Percentiles rank a stretch among this genome's conserved stretches.
Conservation (phyloP, 2,797 vertebrate species). For the Eleutherodactylus coqui region DNA sequence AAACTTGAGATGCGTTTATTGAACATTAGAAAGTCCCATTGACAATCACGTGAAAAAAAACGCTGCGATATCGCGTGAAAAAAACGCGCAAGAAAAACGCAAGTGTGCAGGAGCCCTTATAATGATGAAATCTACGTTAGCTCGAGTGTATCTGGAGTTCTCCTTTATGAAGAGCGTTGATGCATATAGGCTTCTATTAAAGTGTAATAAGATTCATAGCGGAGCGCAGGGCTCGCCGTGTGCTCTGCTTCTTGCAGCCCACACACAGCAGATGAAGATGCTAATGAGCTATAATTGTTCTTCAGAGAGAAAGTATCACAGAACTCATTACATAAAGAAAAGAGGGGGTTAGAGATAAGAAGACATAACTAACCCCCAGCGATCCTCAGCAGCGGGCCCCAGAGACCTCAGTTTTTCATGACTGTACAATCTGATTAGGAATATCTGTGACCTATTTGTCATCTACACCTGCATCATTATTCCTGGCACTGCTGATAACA, state of each 20-base stretch:
- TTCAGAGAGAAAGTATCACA: conserved; percentile 35
- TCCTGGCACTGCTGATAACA: background rate
- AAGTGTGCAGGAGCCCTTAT: no score
- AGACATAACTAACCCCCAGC: conserved; percentile 8
- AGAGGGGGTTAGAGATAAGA: background rate
- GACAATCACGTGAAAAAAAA: no score
- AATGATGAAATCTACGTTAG: background rate
- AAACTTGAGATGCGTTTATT: no score
- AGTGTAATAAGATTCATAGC: background rate
- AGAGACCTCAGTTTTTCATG: background rate
- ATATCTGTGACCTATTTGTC: conserved; percentile 1
- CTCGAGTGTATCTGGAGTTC: background rate
- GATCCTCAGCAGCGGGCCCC: background rate
- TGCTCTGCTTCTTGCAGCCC: conserved; percentile 42
- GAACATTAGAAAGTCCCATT: no score
- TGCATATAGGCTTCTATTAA: background rate
- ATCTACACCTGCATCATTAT: background rate
- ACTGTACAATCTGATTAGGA: background rate
- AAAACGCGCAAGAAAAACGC: no score
- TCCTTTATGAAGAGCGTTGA: background rate
- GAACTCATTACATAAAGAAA: conserved; percentile 43
- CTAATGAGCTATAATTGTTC: conserved; percentile 62
- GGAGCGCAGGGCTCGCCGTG: conserved; percentile 1
- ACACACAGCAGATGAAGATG: conserved; percentile 62
- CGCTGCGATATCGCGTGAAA: no score